A percentile compares a stretch with the other conserved stretches of the same genome.
These are phyloP conservation scores for Okamejei kenojei DNA, from an alignment of 2,797 vertebrate genomes.

Conservation along the genomic window DNA sequence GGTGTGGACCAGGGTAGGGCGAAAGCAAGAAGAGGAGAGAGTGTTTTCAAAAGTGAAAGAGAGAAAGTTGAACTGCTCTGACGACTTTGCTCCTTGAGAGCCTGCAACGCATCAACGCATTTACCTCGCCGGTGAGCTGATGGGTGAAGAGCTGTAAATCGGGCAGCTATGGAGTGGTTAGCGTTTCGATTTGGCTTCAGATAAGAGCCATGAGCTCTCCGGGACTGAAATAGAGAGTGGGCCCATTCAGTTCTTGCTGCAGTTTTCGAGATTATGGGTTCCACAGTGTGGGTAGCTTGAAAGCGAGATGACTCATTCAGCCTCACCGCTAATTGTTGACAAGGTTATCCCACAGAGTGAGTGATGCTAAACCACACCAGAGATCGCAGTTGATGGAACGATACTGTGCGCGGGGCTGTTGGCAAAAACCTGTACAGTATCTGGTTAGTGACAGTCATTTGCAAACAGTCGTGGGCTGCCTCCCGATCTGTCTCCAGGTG, in stretches of 20 bases:
- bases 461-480: constrained; percentile 42
- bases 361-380: constrained; percentile 51
- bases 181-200: constrained; percentile 30
- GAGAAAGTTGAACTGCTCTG: background rate
- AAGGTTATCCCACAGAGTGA: constrained; percentile 42
- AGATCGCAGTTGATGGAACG: constrained; percentile 34
- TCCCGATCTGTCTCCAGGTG: constrained; percentile 38
- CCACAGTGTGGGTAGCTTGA: constrained; percentile 50
- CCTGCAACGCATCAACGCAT: background rate
- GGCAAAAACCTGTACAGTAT: constrained; percentile 41
- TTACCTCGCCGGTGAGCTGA: background rate
- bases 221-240: constrained; percentile 33
- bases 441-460: constrained; percentile 45
- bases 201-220: background rate
- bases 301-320: constrained; percentile 55
- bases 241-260: constrained; percentile 38
- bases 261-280: constrained; percentile 43
- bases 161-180: constrained; percentile 16
- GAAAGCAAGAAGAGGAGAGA: background rate
- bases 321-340: constrained; percentile 41
- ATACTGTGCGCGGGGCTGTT: background rate
- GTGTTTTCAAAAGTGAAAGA: background rate
- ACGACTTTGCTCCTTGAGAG: background rate
- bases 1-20: background rate
- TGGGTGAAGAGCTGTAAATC: constrained; percentile 12